These are phyloP conservation scores for Teinopalpus imperialis DNA, from an alignment of 2,888 invertebrate species.

Conservation along the genomic window DNA sequence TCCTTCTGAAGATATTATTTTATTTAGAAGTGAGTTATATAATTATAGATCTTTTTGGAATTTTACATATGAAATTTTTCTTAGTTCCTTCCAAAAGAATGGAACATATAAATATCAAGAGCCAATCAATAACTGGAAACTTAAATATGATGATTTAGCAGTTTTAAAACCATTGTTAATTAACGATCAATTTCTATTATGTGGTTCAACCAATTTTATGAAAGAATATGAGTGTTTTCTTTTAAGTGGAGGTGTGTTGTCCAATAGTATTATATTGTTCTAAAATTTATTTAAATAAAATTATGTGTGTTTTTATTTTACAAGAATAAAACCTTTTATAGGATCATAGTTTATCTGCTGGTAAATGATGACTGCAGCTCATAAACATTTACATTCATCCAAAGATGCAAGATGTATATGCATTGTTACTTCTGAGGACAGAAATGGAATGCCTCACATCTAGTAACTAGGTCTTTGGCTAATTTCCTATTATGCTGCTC, in stretches of 20 bases:
- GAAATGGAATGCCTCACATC: too few relatives aligned
- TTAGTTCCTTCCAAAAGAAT: slow-evolving; percentile 46
- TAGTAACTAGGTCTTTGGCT: too few relatives aligned
- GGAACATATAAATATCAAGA: slow-evolving; percentile 73
- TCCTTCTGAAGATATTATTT: slow-evolving; percentile 75
- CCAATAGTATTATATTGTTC: slow-evolving; percentile 59
- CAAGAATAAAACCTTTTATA: too few relatives aligned
- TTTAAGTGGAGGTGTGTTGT: slow-evolving; percentile 40
- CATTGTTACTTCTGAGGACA: too few relatives aligned
- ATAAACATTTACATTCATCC: too few relatives aligned
- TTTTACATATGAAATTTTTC: slow-evolving; percentile 84
- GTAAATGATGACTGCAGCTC: too few relatives aligned
- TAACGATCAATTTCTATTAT: slow-evolving; percentile 77
- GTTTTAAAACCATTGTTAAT: slow-evolving; percentile 47
- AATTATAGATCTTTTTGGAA: slow-evolving; percentile 86
- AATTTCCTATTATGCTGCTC: too few relatives aligned
- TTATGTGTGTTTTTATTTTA: too few relatives aligned
- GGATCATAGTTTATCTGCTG: too few relatives aligned
- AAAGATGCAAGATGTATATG: too few relatives aligned
- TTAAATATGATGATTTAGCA: slow-evolving; percentile 54
- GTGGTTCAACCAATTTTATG: slow-evolving; percentile 83
- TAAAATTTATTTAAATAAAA: slow-evolving; percentile 32
- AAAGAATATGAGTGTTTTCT: slow-evolving; percentile 60
- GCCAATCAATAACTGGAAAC: slow-evolving; percentile 58
- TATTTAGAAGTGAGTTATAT: slow-evolving; percentile 84